Evolutionary conservation across 2,113 vertebrate genomes (phyloP), one percentile per base, ranked within the genome.

Genomic region (Holacanthus passer): DNA sequence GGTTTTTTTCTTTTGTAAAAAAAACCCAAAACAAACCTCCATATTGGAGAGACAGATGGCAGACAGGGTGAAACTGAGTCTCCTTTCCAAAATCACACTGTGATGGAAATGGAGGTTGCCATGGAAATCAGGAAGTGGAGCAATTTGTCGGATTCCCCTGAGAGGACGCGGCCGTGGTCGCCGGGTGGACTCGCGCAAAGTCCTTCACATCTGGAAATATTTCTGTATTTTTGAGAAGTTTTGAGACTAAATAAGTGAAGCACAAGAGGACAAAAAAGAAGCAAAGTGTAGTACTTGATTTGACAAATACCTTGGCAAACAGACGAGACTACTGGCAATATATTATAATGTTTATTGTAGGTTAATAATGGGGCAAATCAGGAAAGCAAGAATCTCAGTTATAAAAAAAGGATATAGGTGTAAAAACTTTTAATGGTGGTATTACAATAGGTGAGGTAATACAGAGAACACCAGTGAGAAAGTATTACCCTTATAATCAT

Each of bases 41-140:
- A 90, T 92, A 85, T 90, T 89, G 89, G 70, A 84, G 67, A 85
- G 91, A 90, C 95, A 95, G 93, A 94, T 95, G 92, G 93, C 85
- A 79, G 85, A 89, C 65, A n/a, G 82, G 88, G 83, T 88, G 87
- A 92, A 86, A 87, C 71, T 55, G 53, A 85, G 66, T 86, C 73
- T 90, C 80, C 81, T 55, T 70, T 92, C 89, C 87, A 92, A 88
- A 92, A 77, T 88, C 70, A 65, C 48, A 77, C 64, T 72, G 87
- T 81, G 83, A 79, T 89, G 73, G 83, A 87, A 90, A 69, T 65
- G 3, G 19, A 83, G 59, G 93, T 94, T 90, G 87, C 93, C 90
- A 94, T 93, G 89, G 92, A 88, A 93, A 95, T 93, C 50, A 60
- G 83, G 78, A 89, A 82, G 58, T 74, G 56, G 70, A 85, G 58